Percentiles rank a stretch among this genome's conserved stretches.
Evolutionary conservation across 2,888 invertebrate species (phyloP).

Genomic region (Diplazon laetatorius): DNA sequence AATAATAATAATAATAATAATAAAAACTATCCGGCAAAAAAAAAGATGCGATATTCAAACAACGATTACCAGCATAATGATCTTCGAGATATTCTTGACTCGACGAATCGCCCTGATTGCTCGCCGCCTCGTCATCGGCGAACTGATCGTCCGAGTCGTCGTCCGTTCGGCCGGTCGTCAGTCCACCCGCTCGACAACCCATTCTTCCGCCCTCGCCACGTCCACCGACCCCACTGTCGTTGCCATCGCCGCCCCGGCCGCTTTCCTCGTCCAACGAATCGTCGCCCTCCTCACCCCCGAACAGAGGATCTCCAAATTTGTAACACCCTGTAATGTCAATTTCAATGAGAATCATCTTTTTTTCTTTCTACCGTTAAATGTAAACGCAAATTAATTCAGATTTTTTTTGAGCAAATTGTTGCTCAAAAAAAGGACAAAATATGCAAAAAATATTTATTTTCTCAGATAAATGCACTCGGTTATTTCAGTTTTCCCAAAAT

Average conservation of each 20-base stretch:
- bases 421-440: no score
- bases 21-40: no score
- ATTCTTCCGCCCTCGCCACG: constrained; percentile 53
- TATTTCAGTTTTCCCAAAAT: no score
- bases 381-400: no score
- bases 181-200: constrained; percentile 31
- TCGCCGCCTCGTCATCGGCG: constrained; percentile 85
- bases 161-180: constrained; percentile 69
- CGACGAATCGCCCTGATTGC: constrained; percentile 84
- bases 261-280: constrained; percentile 92
- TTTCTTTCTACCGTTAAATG: no score
- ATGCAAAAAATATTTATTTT: no score
- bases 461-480: no score
- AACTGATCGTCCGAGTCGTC: constrained; percentile 85
- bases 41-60: not conserved
- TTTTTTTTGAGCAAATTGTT: no score
- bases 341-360: no score
- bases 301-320: constrained; percentile 87
- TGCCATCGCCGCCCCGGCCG: constrained; percentile 73
- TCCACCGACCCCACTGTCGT: constrained; percentile 48
- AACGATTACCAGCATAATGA: constrained; percentile 78
- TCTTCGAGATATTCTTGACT: constrained; percentile 84
- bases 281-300: constrained; percentile 84
- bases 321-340: constrained; percentile 89
- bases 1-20: no score